Percentiles rank a stretch among this genome's conserved stretches.
phyloP scores from a whole-genome alignment of 2,888 invertebrate species.

The Zygogramma bicolorata region DNA sequence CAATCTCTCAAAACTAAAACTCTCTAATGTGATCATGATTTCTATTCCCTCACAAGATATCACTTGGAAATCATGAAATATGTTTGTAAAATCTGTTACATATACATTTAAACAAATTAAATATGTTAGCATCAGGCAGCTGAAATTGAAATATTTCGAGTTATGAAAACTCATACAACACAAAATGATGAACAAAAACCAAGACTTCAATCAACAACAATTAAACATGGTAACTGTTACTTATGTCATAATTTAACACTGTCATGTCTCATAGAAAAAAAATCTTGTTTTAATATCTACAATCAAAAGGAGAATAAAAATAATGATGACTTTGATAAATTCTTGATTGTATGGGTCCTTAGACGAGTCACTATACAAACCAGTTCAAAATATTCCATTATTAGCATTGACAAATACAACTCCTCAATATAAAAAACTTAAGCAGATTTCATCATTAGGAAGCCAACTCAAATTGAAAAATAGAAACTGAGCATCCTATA shows the following conservation, averaged over 20 bases:
- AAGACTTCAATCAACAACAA: not conserved
- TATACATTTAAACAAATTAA: not conserved
- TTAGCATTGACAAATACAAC: not conserved
- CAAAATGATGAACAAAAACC: not conserved
- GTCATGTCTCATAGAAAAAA: not conserved
- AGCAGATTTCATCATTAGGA: not conserved
- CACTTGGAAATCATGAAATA: not conserved
- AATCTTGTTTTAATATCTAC: not conserved
- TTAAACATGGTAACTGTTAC: not conserved
- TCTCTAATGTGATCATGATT: not conserved
- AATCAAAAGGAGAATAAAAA: not conserved
- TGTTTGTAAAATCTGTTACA: not conserved
- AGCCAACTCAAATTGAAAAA: not conserved
- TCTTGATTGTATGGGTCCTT: not conserved
- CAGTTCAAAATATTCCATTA: not conserved
- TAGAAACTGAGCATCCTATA: constrained; percentile 39
- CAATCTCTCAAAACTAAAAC: not conserved
- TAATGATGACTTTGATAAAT: not conserved
- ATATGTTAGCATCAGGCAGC: not conserved
- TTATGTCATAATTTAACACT: not conserved
- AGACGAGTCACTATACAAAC: not conserved
- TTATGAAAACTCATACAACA: not conserved
- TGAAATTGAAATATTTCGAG: not conserved
- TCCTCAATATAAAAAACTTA: not conserved
- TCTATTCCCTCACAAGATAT: not conserved